phyloP scores from a whole-genome alignment of 2,888 invertebrate species.

The Drosophila ustulata region DNA sequence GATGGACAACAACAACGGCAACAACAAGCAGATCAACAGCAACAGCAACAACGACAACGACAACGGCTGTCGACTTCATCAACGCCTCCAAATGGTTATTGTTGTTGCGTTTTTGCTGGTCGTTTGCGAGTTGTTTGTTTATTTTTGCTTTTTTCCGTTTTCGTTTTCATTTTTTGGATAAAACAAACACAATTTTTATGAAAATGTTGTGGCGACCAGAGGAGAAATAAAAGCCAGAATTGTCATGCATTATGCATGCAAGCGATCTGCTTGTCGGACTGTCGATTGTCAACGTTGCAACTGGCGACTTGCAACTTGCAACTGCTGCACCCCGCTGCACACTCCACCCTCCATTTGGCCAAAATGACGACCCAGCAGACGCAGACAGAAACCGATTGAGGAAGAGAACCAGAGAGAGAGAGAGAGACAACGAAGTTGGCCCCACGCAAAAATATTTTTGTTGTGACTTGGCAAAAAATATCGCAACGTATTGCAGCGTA shows the following conservation, averaged over 20 bases:
- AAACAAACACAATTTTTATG: slow-evolving; percentile 49
- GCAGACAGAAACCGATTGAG: slow-evolving; percentile 5
- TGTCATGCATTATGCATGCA: slow-evolving; percentile 70
- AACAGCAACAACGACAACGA: slow-evolving; percentile 14
- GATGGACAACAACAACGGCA: slow-evolving; percentile 9
- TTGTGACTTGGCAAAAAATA: slow-evolving; percentile 54
- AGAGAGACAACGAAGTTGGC: slow-evolving; percentile 26
- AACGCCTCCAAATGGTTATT: slow-evolving; percentile 55
- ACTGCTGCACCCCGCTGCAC: slow-evolving; percentile 15
- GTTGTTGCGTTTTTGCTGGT: slow-evolving; percentile 43
- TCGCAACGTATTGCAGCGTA: slow-evolving; percentile 21
- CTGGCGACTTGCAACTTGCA: slow-evolving; percentile 30
- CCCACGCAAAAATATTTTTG: slow-evolving; percentile 72
- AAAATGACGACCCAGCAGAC: slow-evolving; percentile 53
- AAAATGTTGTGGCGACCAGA: slow-evolving; percentile 35
- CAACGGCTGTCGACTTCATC: slow-evolving; percentile 67
- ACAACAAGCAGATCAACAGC: neutral
- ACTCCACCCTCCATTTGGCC: slow-evolving; percentile 47
- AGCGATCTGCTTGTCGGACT: slow-evolving; percentile 43
- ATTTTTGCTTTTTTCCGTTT: slow-evolving; percentile 27
- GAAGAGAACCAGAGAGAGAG: neutral
- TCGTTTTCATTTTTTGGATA: slow-evolving; percentile 29
- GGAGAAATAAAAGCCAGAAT: slow-evolving; percentile 28
- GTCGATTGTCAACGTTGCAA: slow-evolving; percentile 57
- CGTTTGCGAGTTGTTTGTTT: slow-evolving; percentile 56